Base-by-base conservation (phyloP, 2,888 invertebrate genomes). In the Thecocarcelia acutangulata region DNA sequence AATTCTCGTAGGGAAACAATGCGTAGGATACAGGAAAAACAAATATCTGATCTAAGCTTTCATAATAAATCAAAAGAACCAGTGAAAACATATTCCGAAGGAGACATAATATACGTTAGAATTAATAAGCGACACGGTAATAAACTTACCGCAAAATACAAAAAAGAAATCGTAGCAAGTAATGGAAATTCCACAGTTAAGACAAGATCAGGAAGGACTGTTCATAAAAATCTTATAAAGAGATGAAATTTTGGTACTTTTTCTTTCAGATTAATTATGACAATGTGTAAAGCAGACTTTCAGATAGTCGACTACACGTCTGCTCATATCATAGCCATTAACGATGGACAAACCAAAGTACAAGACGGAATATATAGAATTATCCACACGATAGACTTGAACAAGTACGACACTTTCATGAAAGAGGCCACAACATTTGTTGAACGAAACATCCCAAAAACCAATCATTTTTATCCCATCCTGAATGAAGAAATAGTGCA, bases 271-370 rank as follows among this genome's bases (percentile, higher is more conserved):
- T 72, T 24, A 11, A 52, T 72, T 52, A 37, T 59, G 17, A 19
- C 37, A 70, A 37, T 17, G n/a, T 59, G 59, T 72, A 72, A n/a
- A 37, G 44, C n/a, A n/a, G 44, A 44, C 9, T 44, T 44, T 44
- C 44, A 44, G n/a, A 44, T 44, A 44, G 24, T 24, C 5, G 40
- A 40, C 40, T 40, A 40, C 40, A 40, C 40, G 9, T 40, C 19
- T 8, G 40, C 40, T 40, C 40, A 40, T 13, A 40, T 40, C 2
- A 9, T 3, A 40, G 13, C 8, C 40, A 40, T 70, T 48, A 48
- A 59, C 21, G 48, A 40, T 50, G 70, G 70, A 9, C 70, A 48
- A 48, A 70, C 58, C 21, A 70, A 70, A 37, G 17, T 59, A 15
- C 58, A 69, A 33, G 58, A 46, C 9, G 61, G 46, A 44, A 28